These are phyloP conservation scores for Epicauta chinensis DNA, from an alignment of 1,140 invertebrate genomes.

Conservation along the genomic window DNA sequence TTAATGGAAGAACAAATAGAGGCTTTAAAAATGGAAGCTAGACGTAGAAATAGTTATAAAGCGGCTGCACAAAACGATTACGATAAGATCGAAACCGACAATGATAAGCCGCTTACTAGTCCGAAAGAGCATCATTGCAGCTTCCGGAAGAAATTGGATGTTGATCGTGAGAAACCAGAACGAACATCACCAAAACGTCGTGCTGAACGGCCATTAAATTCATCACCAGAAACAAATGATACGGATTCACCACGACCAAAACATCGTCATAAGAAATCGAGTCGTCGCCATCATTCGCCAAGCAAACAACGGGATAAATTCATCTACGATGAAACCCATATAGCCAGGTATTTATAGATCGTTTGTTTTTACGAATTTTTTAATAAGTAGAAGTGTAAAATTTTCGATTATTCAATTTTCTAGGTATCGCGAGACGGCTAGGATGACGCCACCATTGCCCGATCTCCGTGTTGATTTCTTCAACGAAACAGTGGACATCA, in stretches of 20 bases:
- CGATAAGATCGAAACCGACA: conserved; percentile 33
- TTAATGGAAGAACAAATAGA: conserved; percentile 39
- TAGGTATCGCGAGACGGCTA: conserved; percentile 29
- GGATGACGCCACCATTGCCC: conserved; percentile 50
- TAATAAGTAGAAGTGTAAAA: too few relatives aligned
- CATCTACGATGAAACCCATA: conserved; percentile 41
- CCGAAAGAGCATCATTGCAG: conserved; percentile 28
- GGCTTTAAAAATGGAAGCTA: conserved; percentile 32
- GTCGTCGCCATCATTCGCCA: conserved; percentile 31
- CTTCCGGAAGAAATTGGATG: conserved; percentile 27
- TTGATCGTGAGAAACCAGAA: conserved; percentile 26
- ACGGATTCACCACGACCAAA: conserved; percentile 35
- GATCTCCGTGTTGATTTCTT: conserved; percentile 56
- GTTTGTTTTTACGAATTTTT: too few relatives aligned
- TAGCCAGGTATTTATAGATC: conserved; percentile 32
- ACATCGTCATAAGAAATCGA: conserved; percentile 36
- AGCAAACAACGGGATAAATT: conserved; percentile 39
- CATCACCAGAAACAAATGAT: conserved; percentile 31
- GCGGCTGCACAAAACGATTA: conserved; percentile 33
- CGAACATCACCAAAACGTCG: conserved; percentile 31
- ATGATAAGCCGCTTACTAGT: too few relatives aligned
- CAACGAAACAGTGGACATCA: conserved; percentile 42
- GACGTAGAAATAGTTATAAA: conserved; percentile 38
- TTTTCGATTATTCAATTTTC: too few relatives aligned
- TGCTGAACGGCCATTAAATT: conserved; percentile 25